Evolutionary conservation across 1,140 invertebrate species (phyloP), one percentile per base, ranked within the genome.

Genomic region (Vanessa tameamea): DNA sequence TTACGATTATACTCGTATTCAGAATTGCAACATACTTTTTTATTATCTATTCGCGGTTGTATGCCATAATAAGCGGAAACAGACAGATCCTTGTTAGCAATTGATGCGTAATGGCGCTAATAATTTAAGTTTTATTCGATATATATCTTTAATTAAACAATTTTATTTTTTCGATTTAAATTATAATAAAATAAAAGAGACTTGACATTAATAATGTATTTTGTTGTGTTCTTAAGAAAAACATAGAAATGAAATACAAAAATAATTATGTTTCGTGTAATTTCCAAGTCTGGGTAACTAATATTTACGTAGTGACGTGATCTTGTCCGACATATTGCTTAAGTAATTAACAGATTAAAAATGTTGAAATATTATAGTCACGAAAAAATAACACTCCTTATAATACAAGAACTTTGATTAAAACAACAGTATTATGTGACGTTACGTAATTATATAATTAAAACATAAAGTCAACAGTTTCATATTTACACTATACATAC

Each of bases 401-500:
- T n/a, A 15, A 14, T 12, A 51, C n/a, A 51, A 51, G 14, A 12
- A 51, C n/a, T n/a, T 14, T 51, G 13, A 12, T 6, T 51, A 14
- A 14, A 51, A 51, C 14, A 51, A 51, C 48, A 51, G 12, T 51
- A 14, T 51, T n/a, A 11, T 11, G 37, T 43, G 37, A 43, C 9
- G 8, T 8, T 8, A 43, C 6, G 9, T 12, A 20, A 51, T 51
- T 51, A 14, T 12, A 31, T 61, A 31, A 61, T 61, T 31, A 31
- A 61, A 61, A 13, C 26, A 59, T 15, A 31, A 59, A 57, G 43
- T 61, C 6, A 61, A 69, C 14, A 66, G 47, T 55, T 53, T 55
- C 6, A 69, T 53, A 20, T 63, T 26, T 14, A 77, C 69, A 59
- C 78, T 12, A 5, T 37, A 26, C 16, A 23, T 43, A 31, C 12